phyloP scores from a whole-genome alignment of 2,113 vertebrate genomes.

The Piprites chloris region DNA sequence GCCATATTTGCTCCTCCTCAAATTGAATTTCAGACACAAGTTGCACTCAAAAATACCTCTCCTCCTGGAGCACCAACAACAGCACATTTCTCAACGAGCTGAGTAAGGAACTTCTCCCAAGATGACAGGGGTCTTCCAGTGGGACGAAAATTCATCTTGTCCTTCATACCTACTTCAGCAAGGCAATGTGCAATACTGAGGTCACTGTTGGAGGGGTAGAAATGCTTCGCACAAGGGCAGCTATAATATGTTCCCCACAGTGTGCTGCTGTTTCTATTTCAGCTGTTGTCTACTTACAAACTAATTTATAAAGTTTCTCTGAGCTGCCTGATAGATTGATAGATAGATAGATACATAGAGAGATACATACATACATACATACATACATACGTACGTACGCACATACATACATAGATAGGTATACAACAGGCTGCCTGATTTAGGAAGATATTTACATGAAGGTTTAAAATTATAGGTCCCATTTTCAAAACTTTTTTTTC shows the following conservation, averaged over 20 bases:
- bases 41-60: background rate
- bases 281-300: background rate
- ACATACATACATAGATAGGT: too few relatives aligned
- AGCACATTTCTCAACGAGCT: background rate
- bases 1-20: background rate
- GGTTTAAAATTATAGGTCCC: background rate
- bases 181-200: fast-evolving
- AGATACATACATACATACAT: too few relatives aligned
- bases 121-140: fast-evolving
- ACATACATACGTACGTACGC: too few relatives aligned
- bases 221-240: background rate
- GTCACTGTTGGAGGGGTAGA: fast-evolving
- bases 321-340: too few relatives aligned
- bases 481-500: background rate
- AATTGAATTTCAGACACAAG: background rate
- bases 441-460: background rate
- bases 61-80: background rate
- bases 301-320: background rate
- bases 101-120: background rate
- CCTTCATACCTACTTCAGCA: background rate
- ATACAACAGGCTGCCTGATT: fast-evolving
- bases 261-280: background rate
- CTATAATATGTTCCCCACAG: background rate
- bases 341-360: too few relatives aligned
- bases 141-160: background rate